Percentiles rank a stretch among this genome's conserved stretches.
These are phyloP conservation scores for Papio anubis DNA, from an alignment of 2,113 vertebrate genomes.

Conservation along the genomic window DNA sequence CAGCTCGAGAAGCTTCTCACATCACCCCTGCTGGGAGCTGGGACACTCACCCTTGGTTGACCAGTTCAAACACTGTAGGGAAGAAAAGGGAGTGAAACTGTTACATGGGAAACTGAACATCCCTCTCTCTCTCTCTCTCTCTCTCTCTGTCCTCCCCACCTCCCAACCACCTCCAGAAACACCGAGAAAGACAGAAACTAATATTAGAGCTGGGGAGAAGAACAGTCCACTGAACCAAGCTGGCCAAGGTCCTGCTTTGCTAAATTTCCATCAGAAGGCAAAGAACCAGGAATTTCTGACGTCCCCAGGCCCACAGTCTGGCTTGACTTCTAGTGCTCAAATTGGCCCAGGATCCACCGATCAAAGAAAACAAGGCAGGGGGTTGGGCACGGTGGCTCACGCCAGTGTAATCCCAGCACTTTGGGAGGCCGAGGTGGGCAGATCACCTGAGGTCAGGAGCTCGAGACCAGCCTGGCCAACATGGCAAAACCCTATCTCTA, in stretches of 20 bases:
- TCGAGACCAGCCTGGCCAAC: no score
- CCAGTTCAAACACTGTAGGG: slow-evolving; percentile 95
- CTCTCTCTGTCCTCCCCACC: background rate
- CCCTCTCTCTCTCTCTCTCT: background rate
- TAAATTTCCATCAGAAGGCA: background rate
- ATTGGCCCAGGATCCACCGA: background rate
- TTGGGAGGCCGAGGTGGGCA: no score
- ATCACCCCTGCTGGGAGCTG: background rate
- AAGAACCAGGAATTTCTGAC: background rate
- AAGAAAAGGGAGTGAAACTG: slow-evolving; percentile 61
- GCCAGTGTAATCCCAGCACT: no score
- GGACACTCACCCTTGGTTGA: slow-evolving; percentile 95
- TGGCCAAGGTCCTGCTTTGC: background rate
- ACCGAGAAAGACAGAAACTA: background rate
- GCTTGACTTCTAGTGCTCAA: background rate
- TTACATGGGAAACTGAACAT: slow-evolving; percentile 7
- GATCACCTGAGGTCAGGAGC: no score
- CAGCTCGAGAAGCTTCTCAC: background rate
- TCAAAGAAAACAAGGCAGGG: background rate
- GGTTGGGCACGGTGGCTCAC: no score
- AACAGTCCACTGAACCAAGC: background rate
- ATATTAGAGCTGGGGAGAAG: background rate
- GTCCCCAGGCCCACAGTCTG: background rate
- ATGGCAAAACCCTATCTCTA: no score
- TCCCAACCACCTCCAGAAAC: background rate